phyloP scores from a whole-genome alignment of 2,113 vertebrate genomes.

The Alaudala cheleensis region DNA sequence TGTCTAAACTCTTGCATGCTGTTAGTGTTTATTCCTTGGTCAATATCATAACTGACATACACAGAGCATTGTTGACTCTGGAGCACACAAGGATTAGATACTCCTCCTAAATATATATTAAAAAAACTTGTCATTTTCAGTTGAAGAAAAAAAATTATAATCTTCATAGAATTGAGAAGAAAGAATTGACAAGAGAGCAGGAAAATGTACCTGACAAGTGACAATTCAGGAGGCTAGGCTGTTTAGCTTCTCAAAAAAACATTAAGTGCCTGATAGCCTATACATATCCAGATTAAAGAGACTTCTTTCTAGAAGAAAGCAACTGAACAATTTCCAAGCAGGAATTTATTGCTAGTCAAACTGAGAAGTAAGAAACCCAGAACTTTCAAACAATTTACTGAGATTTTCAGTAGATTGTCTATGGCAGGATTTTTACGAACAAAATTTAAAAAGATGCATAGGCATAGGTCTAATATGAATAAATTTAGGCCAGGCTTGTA shows the following conservation, averaged over 20 bases:
- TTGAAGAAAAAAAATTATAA: background rate
- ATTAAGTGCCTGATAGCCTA: background rate
- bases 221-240: background rate
- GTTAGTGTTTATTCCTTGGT: background rate
- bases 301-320: background rate
- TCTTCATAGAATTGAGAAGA: background rate
- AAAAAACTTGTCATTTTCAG: background rate
- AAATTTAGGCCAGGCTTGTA: background rate
- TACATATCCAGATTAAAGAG: background rate
- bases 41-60: background rate
- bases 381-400: background rate
- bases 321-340: background rate
- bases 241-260: background rate
- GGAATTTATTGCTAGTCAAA: background rate
- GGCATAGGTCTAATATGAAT: background rate
- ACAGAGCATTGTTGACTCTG: background rate
- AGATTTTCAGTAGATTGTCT: background rate
- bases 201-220: background rate
- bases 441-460: background rate
- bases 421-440: background rate
- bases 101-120: background rate
- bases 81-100: background rate
- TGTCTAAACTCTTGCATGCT: background rate
- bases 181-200: background rate
- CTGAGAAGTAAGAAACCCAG: background rate